These are phyloP conservation scores for Ornithorhynchus anatinus DNA, from an alignment of 2,113 vertebrate species.

Conservation along the genomic window DNA sequence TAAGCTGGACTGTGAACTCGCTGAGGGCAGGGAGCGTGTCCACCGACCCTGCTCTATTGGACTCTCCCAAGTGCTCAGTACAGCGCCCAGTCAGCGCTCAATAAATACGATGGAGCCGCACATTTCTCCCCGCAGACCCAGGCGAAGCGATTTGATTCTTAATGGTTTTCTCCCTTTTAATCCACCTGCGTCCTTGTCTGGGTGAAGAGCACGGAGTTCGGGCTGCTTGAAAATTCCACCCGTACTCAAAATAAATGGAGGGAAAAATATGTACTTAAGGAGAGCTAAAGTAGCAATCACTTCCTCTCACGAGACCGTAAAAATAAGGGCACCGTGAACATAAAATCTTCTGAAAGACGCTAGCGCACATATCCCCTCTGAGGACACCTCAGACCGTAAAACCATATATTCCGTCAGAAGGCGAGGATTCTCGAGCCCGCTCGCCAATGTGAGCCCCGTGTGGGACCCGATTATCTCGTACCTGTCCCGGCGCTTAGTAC, in stretches of 20 bases:
- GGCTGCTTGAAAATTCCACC: neutral
- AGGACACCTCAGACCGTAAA: accelerated
- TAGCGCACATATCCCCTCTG: neutral
- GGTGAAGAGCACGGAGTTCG: neutral
- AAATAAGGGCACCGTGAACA: neutral
- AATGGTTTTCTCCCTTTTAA: neutral
- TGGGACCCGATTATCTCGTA: too few species aligned
- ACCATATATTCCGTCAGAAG: accelerated
- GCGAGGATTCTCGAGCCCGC: neutral
- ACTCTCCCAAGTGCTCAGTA: too few species aligned
- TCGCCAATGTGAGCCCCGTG: too few species aligned
- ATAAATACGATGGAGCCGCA: too few species aligned
- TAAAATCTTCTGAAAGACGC: neutral
- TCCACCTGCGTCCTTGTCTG: neutral
- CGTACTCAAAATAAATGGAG: neutral
- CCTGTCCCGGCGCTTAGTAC: too few species aligned
- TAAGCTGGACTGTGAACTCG: too few species aligned
- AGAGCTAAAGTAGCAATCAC: neutral
- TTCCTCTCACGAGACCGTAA: neutral
- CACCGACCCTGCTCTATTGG: too few species aligned
- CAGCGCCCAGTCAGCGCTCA: too few species aligned
- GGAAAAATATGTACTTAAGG: neutral
- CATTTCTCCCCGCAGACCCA: neutral
- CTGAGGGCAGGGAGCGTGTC: too few species aligned
- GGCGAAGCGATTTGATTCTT: neutral